Conservation (phyloP, 2,888 invertebrate genomes). For the Entomobrya proxima region DNA sequence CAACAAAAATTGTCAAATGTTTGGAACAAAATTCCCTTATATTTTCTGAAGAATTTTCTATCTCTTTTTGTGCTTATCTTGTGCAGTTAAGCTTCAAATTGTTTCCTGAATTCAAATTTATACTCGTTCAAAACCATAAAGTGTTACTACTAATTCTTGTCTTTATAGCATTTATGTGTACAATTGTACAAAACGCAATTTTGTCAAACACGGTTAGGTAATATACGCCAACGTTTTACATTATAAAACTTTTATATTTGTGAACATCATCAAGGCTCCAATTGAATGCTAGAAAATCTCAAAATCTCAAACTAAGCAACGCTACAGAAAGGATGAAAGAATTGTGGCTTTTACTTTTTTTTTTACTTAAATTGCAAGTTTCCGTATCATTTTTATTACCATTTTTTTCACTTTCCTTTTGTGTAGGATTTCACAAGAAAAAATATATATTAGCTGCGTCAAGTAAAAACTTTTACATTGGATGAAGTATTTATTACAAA, state of each 20-base stretch:
- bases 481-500: background rate
- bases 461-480: background rate
- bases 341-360: background rate
- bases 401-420: background rate
- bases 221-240: background rate
- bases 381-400: background rate
- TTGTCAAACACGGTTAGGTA: too few relatives aligned
- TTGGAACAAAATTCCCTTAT: too few relatives aligned
- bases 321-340: background rate
- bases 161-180: too few relatives aligned
- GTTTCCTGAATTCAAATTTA: too few relatives aligned
- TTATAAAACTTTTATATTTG: background rate
- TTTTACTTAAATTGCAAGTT: background rate
- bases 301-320: background rate
- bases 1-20: too few relatives aligned
- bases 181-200: too few relatives aligned
- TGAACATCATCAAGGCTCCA: background rate
- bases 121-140: too few relatives aligned
- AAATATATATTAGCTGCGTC: background rate
- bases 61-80: too few relatives aligned
- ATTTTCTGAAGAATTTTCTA: too few relatives aligned
- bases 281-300: background rate
- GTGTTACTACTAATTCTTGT: too few relatives aligned
- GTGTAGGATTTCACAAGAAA: background rate
- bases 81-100: too few relatives aligned